Conservation (phyloP, 2,888 invertebrate genomes). For the Eristalis tenax region DNA sequence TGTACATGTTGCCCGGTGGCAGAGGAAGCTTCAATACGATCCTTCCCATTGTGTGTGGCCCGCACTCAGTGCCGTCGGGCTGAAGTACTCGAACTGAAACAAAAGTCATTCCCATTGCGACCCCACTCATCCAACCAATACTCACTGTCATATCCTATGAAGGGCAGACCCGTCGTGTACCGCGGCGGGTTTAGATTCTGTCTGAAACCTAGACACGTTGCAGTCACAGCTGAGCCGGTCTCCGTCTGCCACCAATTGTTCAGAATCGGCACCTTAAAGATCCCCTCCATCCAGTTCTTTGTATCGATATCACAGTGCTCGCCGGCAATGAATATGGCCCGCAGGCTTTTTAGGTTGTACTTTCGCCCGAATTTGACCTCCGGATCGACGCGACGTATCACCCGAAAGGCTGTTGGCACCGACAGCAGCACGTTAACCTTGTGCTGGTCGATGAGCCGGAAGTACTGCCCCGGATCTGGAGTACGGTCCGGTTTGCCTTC, state of each 20-base stretch:
- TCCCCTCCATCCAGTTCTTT: constrained; percentile 88
- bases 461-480: constrained; percentile 95
- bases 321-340: constrained; percentile 91
- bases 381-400: constrained; percentile 90
- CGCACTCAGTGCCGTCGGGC: constrained; percentile 87
- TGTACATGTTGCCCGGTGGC: constrained; percentile 93
- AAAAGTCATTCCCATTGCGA: neutral
- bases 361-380: constrained; percentile 86
- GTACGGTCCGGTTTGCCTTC: constrained; percentile 98
- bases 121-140: constrained; percentile 34
- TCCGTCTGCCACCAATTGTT: constrained; percentile 99
- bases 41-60: constrained; percentile 89
- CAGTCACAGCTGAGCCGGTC: constrained; percentile 94
- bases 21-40: constrained; percentile 92
- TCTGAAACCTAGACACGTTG: constrained; percentile 90
- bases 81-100: constrained; percentile 85
- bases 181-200: constrained; percentile 87
- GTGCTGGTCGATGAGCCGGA: constrained; percentile 93
- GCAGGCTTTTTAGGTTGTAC: constrained; percentile 87
- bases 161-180: constrained; percentile 91
- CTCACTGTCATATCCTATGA: constrained; percentile 93
- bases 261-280: constrained; percentile 88
- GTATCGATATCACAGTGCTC: constrained; percentile 97
- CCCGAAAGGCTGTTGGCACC: constrained; percentile 94
- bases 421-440: constrained; percentile 92